These are phyloP conservation scores for Protophormia terraenovae DNA, from an alignment of 2,888 invertebrate genomes.

Conservation along the genomic window DNA sequence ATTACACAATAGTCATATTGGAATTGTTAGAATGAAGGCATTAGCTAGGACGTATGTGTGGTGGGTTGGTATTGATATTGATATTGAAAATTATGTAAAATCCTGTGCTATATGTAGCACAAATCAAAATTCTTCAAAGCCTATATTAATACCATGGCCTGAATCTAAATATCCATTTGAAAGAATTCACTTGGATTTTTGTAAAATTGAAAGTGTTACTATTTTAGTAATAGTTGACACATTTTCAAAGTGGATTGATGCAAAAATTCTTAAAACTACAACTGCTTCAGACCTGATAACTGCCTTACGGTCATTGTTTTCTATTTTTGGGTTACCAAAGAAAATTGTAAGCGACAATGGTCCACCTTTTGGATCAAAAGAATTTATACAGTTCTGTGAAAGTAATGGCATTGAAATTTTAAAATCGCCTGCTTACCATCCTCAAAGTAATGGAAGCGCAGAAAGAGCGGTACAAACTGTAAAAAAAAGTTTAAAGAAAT, in stretches of 20 bases:
- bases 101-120: too few species aligned
- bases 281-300: neutral
- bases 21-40: conserved; percentile 73
- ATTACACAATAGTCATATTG: conserved; percentile 72
- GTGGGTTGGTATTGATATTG: conserved; percentile 73
- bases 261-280: neutral
- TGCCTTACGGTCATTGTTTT: neutral
- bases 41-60: conserved; percentile 72
- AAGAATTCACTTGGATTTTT: too few species aligned
- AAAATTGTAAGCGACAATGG: neutral
- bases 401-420: neutral
- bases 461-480: neutral
- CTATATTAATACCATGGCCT: too few species aligned
- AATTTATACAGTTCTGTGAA: neutral
- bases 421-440: neutral
- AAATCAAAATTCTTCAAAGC: too few species aligned
- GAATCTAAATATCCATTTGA: too few species aligned
- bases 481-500: too few species aligned
- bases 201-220: too few species aligned
- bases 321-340: neutral
- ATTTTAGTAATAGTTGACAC: too few species aligned
- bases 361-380: neutral
- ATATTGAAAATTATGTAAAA: too few species aligned
- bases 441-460: neutral
- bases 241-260: too few species aligned